These are phyloP conservation scores for Spea multiplicata DNA, from an alignment of 2,113 vertebrate species.

Conservation along the genomic window DNA sequence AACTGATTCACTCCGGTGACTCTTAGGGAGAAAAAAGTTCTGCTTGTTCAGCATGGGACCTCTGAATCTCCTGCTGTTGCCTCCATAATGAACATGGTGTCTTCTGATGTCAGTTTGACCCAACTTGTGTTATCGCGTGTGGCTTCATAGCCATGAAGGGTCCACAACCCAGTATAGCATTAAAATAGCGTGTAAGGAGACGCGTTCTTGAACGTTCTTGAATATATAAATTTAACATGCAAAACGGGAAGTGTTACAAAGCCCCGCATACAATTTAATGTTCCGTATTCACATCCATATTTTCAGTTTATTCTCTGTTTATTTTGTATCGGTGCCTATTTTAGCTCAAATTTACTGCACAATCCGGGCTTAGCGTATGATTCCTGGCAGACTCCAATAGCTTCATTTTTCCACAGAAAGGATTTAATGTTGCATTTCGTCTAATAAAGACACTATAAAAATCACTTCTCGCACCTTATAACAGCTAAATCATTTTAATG, in stretches of 20 bases:
- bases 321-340: slow-evolving; percentile 37
- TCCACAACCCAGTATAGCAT: slow-evolving; percentile 1
- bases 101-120: background rate
- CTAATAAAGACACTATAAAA: slow-evolving; percentile 44
- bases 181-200: slow-evolving; percentile 8
- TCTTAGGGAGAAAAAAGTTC: no score
- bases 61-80: background rate
- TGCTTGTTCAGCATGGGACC: no score
- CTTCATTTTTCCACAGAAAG: slow-evolving; percentile 33
- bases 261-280: background rate
- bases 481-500: slow-evolving; percentile 37
- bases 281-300: slow-evolving; percentile 21
- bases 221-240: slow-evolving; percentile 6
- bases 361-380: slow-evolving; percentile 3
- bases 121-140: background rate
- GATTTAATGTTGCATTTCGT: slow-evolving; percentile 24
- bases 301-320: slow-evolving; percentile 23
- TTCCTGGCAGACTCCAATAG: slow-evolving; percentile 19
- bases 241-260: slow-evolving; percentile 3
- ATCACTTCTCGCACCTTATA: slow-evolving; percentile 40
- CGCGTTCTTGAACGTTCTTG: slow-evolving; percentile 6
- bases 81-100: background rate
- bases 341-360: slow-evolving; percentile 33
- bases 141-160: background rate
- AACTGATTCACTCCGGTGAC: no score